A percentile compares a stretch with the other conserved stretches of the same genome.
Evolutionary conservation across 2,797 vertebrate species (phyloP).

Genomic region (Lemur catta): DNA sequence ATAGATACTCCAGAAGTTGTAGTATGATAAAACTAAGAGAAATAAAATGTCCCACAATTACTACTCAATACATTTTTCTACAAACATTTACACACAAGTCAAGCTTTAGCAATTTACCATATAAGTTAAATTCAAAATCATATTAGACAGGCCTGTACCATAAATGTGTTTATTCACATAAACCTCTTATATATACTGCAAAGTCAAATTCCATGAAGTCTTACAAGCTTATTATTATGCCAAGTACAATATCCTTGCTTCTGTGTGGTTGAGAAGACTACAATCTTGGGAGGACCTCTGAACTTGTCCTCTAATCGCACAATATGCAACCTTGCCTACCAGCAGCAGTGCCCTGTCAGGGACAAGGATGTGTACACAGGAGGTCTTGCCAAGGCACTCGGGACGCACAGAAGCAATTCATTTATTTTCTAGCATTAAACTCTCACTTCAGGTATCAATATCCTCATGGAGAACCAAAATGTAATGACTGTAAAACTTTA

Average conservation of each 20-base stretch:
- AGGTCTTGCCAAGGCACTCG: background rate
- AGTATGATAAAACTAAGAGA: background rate
- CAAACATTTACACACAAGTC: background rate
- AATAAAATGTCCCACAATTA: background rate
- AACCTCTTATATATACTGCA: background rate
- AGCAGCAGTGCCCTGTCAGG: background rate
- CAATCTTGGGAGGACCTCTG: background rate
- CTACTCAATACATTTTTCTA: background rate
- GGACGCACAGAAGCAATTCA: background rate
- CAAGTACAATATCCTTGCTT: background rate
- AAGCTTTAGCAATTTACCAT: background rate
- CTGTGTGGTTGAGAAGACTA: background rate
- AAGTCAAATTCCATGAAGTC: background rate
- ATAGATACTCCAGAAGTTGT: slow-evolving; percentile 2
- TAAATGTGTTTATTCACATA: slow-evolving; percentile 19
- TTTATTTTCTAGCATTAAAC: background rate
- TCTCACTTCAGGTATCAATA: background rate
- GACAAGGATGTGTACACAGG: background rate
- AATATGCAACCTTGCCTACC: background rate
- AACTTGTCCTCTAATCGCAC: background rate
- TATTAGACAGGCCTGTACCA: background rate
- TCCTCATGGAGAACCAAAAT: slow-evolving; percentile 1
- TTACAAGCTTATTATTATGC: background rate
- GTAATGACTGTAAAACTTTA: background rate
- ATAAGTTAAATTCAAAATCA: slow-evolving; percentile 20